Base-by-base conservation (phyloP, 2,113 vertebrate genomes). In the Alethe diademata region DNA sequence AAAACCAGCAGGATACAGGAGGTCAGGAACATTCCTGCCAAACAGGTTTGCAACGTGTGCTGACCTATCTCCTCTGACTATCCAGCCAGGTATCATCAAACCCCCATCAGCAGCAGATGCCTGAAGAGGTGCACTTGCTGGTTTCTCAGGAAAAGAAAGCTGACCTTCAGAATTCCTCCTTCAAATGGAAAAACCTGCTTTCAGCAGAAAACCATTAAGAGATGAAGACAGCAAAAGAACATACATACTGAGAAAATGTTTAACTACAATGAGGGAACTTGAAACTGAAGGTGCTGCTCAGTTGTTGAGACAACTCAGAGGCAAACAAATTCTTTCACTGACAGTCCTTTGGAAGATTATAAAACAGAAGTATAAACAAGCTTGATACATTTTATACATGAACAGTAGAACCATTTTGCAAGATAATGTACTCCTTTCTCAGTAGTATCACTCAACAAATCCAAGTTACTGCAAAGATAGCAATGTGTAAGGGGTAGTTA, bases 61-160 rank as follows among this genome's bases (percentile, higher is more conserved):
- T 91, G 93, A 93, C 74, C 86, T 58, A 75, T 87, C 89, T 91
- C 43, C 51, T 93, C 70, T 12, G 45, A 95, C 70, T 84, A 61
- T 58, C 61, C 1, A 0, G 76, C 57, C 45, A 53, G 56, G 42
- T 69, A 81, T 8, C 84, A 88, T 56, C 91, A 78, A 93, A 89
- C 70, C 76, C 90, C 42, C 76, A 53, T 14, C 25, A 71, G 84
- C 79, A 89, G 87, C 84, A 84, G 60, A 74, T 75, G 78, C 86
- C 94, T 78, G 43, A 71, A 93, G 69, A 95, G 36, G n/a, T 61
- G 56, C 65, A 48, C 87, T 90, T 84, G 88, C 86, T 88, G 83
- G 47, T 81, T 95, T 83, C 86, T 74, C 79, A 23, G 56, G 51
- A 93, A 66, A 81, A 91, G 72, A 73, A 94, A 89, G 84, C 17